Conservation (phyloP, 2,113 vertebrate genomes). For the Mellivora capensis region DNA sequence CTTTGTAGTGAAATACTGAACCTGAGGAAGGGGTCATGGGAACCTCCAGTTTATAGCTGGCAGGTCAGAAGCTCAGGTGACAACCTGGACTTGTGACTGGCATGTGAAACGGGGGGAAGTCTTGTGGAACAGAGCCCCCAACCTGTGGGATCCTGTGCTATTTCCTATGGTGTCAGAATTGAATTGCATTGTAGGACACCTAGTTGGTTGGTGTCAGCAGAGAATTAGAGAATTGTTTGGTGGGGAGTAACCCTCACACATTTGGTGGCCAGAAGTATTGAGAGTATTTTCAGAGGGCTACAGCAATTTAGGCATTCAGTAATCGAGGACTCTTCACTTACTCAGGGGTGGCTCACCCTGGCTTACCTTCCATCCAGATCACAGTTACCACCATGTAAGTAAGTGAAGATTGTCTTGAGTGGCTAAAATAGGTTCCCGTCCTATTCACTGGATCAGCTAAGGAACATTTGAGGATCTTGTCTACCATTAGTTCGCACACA, state of each 20-base stretch:
- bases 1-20: neutral
- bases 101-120: neutral
- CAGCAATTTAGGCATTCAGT: neutral
- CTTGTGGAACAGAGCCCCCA: neutral
- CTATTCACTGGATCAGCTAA: neutral
- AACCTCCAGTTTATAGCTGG: neutral
- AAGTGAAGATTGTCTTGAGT: neutral
- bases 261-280: neutral
- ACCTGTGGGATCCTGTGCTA: neutral
- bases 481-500: neutral
- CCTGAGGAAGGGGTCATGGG: neutral
- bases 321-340: neutral
- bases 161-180: neutral
- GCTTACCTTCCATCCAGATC: neutral
- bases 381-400: neutral
- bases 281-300: neutral
- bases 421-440: neutral
- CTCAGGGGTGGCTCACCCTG: neutral
- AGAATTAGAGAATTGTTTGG: neutral
- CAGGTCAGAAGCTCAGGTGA: neutral
- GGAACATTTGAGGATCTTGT: neutral
- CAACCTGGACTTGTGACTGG: neutral
- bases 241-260: neutral
- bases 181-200: neutral
- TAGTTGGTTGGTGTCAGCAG: neutral